Conservation (phyloP, 1,140 invertebrate genomes). For the Drusus annulatus region DNA sequence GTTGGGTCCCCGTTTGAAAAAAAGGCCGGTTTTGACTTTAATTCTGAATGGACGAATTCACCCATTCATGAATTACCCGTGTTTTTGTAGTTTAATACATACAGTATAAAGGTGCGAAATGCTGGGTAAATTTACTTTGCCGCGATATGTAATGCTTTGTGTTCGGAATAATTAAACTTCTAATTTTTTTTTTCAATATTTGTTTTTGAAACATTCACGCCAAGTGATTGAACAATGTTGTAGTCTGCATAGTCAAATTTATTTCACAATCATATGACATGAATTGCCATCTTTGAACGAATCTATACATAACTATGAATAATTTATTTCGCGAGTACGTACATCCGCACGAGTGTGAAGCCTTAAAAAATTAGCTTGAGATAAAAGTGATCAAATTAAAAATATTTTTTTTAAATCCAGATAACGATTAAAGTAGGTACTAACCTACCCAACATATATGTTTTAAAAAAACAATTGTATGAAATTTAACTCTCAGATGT, state of each 20-base stretch:
- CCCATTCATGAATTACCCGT: constrained; percentile 39
- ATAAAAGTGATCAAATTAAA: too few relatives aligned
- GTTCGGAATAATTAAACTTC: constrained; percentile 43
- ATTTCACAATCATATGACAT: too few relatives aligned
- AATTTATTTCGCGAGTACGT: too few relatives aligned
- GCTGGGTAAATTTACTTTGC: constrained; percentile 48
- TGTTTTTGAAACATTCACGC: constrained; percentile 17
- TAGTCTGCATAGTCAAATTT: background rate
- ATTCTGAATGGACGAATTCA: constrained; percentile 34
- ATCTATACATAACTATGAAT: too few relatives aligned
- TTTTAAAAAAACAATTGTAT: too few relatives aligned
- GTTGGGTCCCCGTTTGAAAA: constrained; percentile 34
- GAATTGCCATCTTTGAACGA: too few relatives aligned
- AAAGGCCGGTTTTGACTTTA: constrained; percentile 37
- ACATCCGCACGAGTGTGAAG: too few relatives aligned
- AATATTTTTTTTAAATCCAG: too few relatives aligned
- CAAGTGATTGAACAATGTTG: background rate
- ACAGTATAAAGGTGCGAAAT: constrained; percentile 46
- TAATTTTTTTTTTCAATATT: constrained; percentile 42
- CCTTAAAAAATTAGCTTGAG: too few relatives aligned
- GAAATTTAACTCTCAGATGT: too few relatives aligned
- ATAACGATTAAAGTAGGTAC: too few relatives aligned
- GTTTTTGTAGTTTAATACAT: constrained; percentile 43
- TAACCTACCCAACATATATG: too few relatives aligned
- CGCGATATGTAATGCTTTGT: constrained; percentile 39